Base-by-base conservation (phyloP, 2,113 vertebrate species). In the Bufo bufo region DNA sequence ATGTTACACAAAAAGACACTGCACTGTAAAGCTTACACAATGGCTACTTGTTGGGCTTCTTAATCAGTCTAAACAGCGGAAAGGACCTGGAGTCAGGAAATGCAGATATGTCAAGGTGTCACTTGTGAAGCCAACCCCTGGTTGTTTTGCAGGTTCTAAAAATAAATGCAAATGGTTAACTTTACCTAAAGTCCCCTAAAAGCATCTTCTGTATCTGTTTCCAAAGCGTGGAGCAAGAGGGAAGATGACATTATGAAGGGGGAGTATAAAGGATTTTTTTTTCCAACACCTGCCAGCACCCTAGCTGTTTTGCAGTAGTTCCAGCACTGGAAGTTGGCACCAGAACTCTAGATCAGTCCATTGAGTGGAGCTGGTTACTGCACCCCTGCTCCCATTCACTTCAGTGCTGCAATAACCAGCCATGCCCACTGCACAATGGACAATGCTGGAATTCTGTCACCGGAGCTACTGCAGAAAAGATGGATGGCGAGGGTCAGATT, bases 51-150 rank as follows among this genome's bases (percentile, higher is more conserved):
- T 81, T 87, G 61, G 13, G 23, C 66, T 49, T 45, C 45, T 7
- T 59, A 82, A 87, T 87, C 86, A 74, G 86, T 87, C 63, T 59
- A 65, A 89, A 89, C 82, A 85, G 54, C 45, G 87, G 79, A 77
- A 85, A 77, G 82, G 72, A 54, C 66, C 56, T 82, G 72, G 82
- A 84, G 71, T 77, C 87, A 77, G 87, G 82, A 89, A 78, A 77
- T 56, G 56, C 6, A 84, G 81, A 77, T n/a, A 77, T 88, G 43
- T 65, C 43, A 82, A 61, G 65, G 66, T 56, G 77, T 81, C 43
- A 50, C 49, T 54, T 56, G 77, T 78, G 54, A 16, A 74, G 77
- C 16, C 54, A 16, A 45, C 17, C 19, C 49, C 50, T 11, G 17
- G 4, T 12, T 63, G 12, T 61, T 81, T 82, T 58, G n/a, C 4